Evolutionary conservation across 1,140 invertebrate species (phyloP).

Genomic region (Heliconius congener): DNA sequence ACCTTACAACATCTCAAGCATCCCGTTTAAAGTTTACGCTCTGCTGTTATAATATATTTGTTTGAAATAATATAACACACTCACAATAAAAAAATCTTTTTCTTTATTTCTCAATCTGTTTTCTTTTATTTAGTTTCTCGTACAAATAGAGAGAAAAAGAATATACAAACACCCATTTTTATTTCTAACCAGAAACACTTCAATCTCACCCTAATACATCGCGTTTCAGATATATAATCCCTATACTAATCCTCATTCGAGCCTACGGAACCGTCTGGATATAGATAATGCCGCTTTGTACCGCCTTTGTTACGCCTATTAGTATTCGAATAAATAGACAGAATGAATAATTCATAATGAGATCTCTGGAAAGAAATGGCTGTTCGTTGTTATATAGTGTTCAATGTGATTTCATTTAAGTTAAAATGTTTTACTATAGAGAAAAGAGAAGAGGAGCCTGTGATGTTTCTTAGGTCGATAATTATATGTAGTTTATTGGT

Average conservation of each 20-base stretch:
- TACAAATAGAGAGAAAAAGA: neutral
- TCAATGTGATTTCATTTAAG: neutral
- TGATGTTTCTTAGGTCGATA: too few species aligned
- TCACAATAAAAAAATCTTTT: too few species aligned
- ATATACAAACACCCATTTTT: neutral
- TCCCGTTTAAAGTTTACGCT: too few species aligned
- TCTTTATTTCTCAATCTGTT: too few species aligned
- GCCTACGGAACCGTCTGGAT: constrained; percentile 31
- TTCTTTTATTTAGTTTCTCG: too few species aligned
- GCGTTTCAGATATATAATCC: constrained; percentile 34
- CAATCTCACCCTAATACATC: constrained; percentile 24
- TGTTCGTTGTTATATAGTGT: neutral
- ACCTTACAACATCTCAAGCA: too few species aligned
- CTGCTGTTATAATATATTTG: too few species aligned
- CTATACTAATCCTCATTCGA: constrained; percentile 28
- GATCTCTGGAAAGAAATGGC: neutral
- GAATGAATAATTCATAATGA: constrained; percentile 6
- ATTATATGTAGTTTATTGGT: too few species aligned
- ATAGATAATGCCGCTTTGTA: constrained; percentile 22
- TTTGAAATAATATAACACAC: too few species aligned
- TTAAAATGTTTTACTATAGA: too few species aligned
- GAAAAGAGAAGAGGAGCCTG: too few species aligned
- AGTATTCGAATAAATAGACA: constrained; percentile 18
- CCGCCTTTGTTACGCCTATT: constrained; percentile 25
- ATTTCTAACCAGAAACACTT: constrained; percentile 21